Conservation (phyloP, 2,888 invertebrate species). For the Cyaniris semiargus region DNA sequence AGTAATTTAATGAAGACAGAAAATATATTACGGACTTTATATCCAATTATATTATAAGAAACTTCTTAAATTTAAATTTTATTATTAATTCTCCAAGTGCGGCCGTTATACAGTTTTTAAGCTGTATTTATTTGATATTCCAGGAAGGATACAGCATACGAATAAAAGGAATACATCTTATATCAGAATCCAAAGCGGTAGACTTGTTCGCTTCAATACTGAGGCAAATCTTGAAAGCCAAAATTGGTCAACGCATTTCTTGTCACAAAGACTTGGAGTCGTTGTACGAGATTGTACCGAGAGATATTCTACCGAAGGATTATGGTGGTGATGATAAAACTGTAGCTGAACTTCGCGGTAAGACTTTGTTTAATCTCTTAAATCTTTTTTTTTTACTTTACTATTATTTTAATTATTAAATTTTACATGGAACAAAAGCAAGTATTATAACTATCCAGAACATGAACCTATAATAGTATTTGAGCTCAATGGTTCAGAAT, state of each 20-base stretch:
- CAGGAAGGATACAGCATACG: conserved; percentile 28
- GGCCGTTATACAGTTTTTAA: background rate
- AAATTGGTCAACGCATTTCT: conserved; percentile 20
- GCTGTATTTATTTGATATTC: background rate
- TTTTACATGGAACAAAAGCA: background rate
- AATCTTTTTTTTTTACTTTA: too few species aligned
- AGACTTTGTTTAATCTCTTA: background rate
- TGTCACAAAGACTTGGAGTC: conserved; percentile 17
- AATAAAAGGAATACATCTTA: conserved; percentile 21
- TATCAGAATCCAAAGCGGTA: conserved; percentile 23
- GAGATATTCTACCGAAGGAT: conserved; percentile 9
- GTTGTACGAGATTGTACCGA: conserved; percentile 5
- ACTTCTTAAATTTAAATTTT: too few species aligned
- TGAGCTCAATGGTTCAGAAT: too few species aligned
- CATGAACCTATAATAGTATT: background rate
- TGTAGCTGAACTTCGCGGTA: background rate
- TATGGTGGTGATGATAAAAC: conserved; percentile 24
- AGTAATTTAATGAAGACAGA: too few species aligned
- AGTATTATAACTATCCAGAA: background rate
- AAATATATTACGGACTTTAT: too few species aligned
- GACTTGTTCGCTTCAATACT: background rate
- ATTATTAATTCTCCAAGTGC: too few species aligned
- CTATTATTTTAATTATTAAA: background rate
- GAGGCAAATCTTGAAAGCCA: background rate
- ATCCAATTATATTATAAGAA: too few species aligned